Conservation (phyloP, 2,797 vertebrate genomes). For the Bucorvus abyssinicus region DNA sequence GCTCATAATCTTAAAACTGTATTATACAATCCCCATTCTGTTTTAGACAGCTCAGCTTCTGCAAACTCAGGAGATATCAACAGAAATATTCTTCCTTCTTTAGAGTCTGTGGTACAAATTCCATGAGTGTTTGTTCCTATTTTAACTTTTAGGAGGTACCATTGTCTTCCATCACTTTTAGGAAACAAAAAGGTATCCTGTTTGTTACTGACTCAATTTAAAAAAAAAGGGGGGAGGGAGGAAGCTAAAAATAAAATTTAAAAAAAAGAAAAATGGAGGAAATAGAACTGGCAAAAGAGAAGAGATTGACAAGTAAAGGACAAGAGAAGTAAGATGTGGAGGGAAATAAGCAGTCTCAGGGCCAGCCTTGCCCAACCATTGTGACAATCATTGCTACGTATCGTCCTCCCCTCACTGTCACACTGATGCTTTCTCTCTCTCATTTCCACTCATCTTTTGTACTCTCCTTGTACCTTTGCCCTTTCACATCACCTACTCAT, state of each 20-base stretch:
- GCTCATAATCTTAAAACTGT: neutral
- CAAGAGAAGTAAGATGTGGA: neutral
- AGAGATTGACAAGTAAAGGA: neutral
- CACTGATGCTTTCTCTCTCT: neutral
- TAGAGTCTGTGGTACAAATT: neutral
- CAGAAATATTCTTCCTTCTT: neutral
- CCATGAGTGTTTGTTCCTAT: neutral
- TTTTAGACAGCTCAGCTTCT: neutral
- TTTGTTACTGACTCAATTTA: neutral
- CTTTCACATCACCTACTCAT: neutral
- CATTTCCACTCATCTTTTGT: neutral
- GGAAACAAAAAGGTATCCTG: neutral
- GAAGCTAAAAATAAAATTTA: neutral
- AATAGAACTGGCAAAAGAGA: neutral
- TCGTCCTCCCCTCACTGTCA: neutral
- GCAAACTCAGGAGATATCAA: neutral
- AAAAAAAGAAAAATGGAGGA: neutral
- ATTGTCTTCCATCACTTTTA: neutral
- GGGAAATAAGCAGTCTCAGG: neutral
- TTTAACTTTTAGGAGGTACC: neutral
- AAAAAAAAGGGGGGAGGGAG: neutral
- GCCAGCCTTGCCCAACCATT: neutral
- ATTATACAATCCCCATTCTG: neutral
- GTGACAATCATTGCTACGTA: accelerated
- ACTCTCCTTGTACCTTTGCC: neutral